phyloP scores from a whole-genome alignment of 2,113 vertebrate species.

The Axis porcinus region DNA sequence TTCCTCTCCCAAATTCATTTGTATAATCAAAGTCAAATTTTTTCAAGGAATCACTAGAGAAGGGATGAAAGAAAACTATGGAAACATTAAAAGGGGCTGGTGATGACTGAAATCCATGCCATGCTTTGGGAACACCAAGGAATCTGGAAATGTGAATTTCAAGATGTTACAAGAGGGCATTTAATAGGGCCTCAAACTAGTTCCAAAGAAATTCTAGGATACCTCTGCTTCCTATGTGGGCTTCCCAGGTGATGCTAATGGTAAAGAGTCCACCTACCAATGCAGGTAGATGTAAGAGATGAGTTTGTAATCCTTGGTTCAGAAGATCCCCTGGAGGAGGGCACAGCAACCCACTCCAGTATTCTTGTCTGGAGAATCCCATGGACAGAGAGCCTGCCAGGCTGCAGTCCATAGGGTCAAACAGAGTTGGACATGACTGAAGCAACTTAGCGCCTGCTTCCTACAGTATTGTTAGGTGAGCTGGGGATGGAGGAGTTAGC shows the following conservation, averaged over 20 bases:
- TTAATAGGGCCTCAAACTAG: neutral
- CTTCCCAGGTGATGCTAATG: neutral
- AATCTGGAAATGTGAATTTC: neutral
- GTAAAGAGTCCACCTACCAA: neutral
- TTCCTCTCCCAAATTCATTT: neutral
- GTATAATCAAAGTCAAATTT: neutral
- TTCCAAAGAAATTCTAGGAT: neutral
- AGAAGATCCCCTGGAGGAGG: neutral
- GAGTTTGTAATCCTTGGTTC: neutral
- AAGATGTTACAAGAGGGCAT: neutral
- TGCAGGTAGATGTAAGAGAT: neutral
- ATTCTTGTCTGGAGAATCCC: neutral
- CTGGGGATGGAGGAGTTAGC: neutral
- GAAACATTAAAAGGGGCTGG: neutral
- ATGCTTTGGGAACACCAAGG: neutral
- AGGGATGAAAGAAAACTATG: neutral
- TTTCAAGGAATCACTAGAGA: neutral
- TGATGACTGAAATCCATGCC: neutral
- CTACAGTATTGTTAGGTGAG: neutral
- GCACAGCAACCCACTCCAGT: neutral
- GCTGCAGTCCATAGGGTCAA: neutral
- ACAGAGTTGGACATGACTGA: neutral
- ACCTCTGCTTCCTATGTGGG: neutral
- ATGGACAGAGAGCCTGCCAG: neutral
- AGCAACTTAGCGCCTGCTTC: neutral